Conservation (phyloP, 2,797 vertebrate species). For the Gymnoscopelus microlampas region DNA sequence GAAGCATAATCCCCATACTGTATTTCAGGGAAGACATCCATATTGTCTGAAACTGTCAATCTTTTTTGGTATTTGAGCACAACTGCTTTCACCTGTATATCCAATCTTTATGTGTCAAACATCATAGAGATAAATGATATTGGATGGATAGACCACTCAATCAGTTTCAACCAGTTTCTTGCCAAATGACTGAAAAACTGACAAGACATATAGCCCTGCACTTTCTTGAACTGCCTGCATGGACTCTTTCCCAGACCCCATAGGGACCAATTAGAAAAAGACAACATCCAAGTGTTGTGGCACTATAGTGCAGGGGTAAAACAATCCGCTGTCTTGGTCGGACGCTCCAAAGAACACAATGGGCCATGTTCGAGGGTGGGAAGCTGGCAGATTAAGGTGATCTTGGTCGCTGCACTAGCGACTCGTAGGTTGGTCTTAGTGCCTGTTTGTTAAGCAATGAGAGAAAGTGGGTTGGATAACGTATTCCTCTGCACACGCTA, state of each 20-base stretch:
- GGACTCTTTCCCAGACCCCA: constrained; percentile 6
- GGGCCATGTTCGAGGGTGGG: no score
- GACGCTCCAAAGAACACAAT: no score
- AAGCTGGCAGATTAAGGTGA: no score
- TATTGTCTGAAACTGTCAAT: constrained; percentile 1
- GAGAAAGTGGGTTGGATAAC: no score
- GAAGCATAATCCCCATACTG: no score
- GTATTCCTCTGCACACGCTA: no score
- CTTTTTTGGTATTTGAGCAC: neutral
- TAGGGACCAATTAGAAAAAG: neutral
- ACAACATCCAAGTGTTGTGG: neutral
- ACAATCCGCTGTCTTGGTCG: no score
- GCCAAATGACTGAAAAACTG: neutral
- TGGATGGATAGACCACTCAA: constrained; percentile 1
- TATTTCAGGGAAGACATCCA: neutral
- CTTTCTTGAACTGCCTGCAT: neutral
- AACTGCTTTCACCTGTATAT: constrained; percentile 8
- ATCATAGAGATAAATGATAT: constrained; percentile 24
- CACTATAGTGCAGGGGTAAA: no score
- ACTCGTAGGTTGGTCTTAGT: no score
- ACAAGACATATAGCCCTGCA: neutral
- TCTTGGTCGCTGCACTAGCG: no score
- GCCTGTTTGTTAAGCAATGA: no score
- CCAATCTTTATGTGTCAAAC: constrained; percentile 3
- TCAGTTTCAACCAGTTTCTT: neutral